These are phyloP conservation scores for Morpho deidamia DNA, from an alignment of 2,888 invertebrate species.

Conservation along the genomic window DNA sequence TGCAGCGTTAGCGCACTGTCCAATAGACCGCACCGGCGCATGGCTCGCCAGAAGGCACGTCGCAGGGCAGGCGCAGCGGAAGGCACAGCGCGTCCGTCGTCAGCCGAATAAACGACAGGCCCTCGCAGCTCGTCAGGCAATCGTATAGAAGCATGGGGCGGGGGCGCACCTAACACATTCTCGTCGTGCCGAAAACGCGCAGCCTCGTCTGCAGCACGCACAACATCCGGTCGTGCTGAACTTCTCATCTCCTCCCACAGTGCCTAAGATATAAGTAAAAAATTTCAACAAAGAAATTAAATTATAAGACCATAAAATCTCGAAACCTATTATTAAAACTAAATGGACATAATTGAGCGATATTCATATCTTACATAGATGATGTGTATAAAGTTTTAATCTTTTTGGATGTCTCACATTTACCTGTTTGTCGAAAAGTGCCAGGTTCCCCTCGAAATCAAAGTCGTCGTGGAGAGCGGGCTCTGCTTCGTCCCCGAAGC, in stretches of 20 bases:
- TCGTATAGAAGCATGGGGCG: conserved; percentile 75
- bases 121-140: conserved; percentile 80
- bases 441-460: conserved; percentile 96
- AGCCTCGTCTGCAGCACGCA: conserved; percentile 53
- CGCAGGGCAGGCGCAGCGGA: conserved; percentile 83
- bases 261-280: conserved; percentile 30
- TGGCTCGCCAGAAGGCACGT: conserved; percentile 81
- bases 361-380: no score
- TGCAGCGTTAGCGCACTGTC: conserved; percentile 85
- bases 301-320: no score
- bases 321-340: no score
- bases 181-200: conserved; percentile 88
- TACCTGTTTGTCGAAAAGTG: conserved; percentile 88
- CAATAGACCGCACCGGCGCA: conserved; percentile 68
- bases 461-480: conserved; percentile 85
- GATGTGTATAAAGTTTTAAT: no score
- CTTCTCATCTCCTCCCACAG: conserved; percentile 58
- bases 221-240: conserved; percentile 52
- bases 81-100: conserved; percentile 90
- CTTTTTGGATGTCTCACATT: no score
- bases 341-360: no score
- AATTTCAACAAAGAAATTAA: no score
- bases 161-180: conserved; percentile 80
- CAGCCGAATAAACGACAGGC: conserved; percentile 82
- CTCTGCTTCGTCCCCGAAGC: conserved; percentile 86